phyloP scores from a whole-genome alignment of 1,140 invertebrate genomes.

The Monochamus saltuarius region DNA sequence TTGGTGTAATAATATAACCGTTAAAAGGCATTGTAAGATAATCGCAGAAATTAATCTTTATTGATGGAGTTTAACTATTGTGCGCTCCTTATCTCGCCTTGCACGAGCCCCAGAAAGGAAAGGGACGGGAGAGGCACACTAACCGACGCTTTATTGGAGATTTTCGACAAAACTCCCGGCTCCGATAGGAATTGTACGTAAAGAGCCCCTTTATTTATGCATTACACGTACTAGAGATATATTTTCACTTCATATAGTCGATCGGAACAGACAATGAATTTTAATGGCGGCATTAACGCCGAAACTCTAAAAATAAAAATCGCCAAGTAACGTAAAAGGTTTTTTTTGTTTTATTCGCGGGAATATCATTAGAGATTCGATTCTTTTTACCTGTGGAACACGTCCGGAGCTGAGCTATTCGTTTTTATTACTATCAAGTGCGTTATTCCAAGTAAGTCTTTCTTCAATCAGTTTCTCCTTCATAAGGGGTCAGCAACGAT shows the following conservation, averaged over 20 bases:
- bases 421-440: too few relatives aligned
- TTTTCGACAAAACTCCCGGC: not conserved
- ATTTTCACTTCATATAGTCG: conserved; percentile 49
- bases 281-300: conserved; percentile 42
- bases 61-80: conserved; percentile 17
- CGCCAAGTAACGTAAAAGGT: conserved; percentile 8
- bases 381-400: too few relatives aligned
- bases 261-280: conserved; percentile 47
- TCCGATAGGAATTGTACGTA: too few relatives aligned
- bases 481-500: too few relatives aligned
- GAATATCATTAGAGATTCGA: too few relatives aligned
- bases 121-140: not conserved
- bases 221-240: conserved; percentile 43
- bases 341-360: conserved; percentile 8
- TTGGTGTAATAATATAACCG: conserved; percentile 13
- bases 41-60: conserved; percentile 26
- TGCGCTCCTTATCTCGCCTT: conserved; percentile 4
- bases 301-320: conserved; percentile 34
- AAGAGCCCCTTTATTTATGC: conserved; percentile 33
- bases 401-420: too few relatives aligned
- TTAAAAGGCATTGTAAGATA: conserved; percentile 19
- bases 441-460: too few relatives aligned
- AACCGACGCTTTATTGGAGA: not conserved
- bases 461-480: too few relatives aligned
- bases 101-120: conserved; percentile 3